Evolutionary conservation across 1,140 invertebrate genomes (phyloP).

Genomic region (Drosophila miranda): DNA sequence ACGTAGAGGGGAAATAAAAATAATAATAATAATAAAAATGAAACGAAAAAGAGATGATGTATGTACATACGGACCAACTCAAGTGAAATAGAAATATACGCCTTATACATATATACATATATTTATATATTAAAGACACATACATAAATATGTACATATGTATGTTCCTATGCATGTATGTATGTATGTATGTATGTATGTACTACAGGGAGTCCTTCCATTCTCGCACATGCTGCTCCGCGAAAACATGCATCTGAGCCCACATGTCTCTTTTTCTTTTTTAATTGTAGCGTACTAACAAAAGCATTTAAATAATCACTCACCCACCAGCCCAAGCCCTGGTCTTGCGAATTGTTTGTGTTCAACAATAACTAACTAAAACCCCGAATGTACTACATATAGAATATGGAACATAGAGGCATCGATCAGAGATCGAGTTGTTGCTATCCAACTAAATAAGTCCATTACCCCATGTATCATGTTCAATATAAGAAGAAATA

Average conservation of each 20-base stretch:
- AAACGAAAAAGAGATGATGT: constrained; percentile 12
- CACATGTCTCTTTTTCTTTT: not conserved
- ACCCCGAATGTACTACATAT: not conserved
- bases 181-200: not conserved
- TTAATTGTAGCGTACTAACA: constrained; percentile 35
- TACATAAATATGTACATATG: constrained; percentile 3
- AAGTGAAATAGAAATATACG: constrained; percentile 11
- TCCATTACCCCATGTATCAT: constrained; percentile 1
- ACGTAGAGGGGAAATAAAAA: not conserved
- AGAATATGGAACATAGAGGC: not conserved
- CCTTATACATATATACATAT: no score
- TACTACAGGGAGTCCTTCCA: constrained; percentile 1
- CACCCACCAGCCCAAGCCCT: not conserved
- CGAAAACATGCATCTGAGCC: no score
- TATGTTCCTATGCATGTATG: no score
- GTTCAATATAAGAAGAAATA: no score
- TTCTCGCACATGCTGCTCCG: no score
- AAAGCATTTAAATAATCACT: constrained; percentile 31
- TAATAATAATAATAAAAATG: not conserved
- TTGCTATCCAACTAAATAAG: constrained; percentile 23
- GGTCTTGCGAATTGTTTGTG: constrained; percentile 10
- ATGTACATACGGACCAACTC: constrained; percentile 12
- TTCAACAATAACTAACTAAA: constrained; percentile 37
- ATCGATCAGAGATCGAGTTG: not conserved
- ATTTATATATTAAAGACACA: no score